Conservation (phyloP, 1,140 invertebrate species). For the Lamellibrachia luymesi region DNA sequence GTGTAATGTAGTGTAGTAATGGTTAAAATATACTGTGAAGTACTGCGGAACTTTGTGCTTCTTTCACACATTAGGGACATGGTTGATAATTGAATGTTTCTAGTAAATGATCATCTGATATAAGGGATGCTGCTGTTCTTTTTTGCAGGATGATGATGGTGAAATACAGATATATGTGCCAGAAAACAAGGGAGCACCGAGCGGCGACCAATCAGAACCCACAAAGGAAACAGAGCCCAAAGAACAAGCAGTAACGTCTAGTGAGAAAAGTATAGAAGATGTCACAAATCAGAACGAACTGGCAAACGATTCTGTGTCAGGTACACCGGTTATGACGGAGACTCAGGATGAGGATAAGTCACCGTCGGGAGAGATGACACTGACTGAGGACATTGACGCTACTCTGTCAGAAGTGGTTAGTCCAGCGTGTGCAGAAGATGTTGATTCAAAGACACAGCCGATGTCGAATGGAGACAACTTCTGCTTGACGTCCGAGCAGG, state of each 20-base stretch:
- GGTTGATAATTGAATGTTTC: neutral
- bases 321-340: neutral
- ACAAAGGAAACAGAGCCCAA: neutral
- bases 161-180: neutral
- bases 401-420: neutral
- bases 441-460: neutral
- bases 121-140: neutral
- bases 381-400: neutral
- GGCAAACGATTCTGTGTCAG: neutral
- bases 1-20: too few species aligned
- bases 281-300: neutral
- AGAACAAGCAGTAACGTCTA: neutral
- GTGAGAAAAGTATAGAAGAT: neutral
- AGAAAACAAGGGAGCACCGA: neutral
- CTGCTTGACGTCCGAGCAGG: neutral
- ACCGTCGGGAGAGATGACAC: neutral
- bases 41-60: neutral
- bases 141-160: neutral
- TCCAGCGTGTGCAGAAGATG: neutral
- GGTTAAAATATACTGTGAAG: too few species aligned
- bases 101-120: neutral
- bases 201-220: neutral
- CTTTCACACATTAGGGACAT: neutral
- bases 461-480: neutral
- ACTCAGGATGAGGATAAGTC: neutral